Conservation (phyloP, 2,113 vertebrate genomes). For the Pheucticus melanocephalus region DNA sequence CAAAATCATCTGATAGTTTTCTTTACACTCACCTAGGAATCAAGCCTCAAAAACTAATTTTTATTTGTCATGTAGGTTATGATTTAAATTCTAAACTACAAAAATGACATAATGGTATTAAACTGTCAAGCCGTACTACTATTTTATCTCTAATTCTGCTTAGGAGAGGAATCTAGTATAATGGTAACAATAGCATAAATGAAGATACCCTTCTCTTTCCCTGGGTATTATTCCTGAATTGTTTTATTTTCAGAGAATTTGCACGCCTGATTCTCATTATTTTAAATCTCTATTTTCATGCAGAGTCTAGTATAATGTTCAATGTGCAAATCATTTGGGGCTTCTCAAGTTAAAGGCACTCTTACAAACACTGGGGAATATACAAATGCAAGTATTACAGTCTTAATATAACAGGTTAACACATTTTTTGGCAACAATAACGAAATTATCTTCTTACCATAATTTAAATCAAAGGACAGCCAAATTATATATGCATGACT, state of each 20-base stretch:
- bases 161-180: background rate
- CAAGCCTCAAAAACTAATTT: background rate
- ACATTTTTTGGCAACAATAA: background rate
- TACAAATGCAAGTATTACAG: background rate
- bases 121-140: background rate
- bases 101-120: background rate
- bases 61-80: background rate
- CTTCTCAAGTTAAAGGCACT: background rate
- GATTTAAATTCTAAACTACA: background rate
- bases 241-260: background rate
- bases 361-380: background rate
- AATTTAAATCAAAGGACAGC: background rate
- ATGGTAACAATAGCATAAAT: background rate
- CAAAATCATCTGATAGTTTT: background rate
- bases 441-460: background rate
- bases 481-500: background rate
- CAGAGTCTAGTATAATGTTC: background rate
- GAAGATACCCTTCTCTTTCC: background rate
- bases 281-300: background rate
- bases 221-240: background rate
- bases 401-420: background rate
- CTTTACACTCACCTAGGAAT: background rate
- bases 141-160: background rate
- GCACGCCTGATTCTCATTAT: background rate
- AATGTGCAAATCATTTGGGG: background rate